Percentiles rank a stretch among this genome's conserved stretches.
Evolutionary conservation across 1,140 invertebrate genomes (phyloP).

Genomic region (Lasaia peninsularis): DNA sequence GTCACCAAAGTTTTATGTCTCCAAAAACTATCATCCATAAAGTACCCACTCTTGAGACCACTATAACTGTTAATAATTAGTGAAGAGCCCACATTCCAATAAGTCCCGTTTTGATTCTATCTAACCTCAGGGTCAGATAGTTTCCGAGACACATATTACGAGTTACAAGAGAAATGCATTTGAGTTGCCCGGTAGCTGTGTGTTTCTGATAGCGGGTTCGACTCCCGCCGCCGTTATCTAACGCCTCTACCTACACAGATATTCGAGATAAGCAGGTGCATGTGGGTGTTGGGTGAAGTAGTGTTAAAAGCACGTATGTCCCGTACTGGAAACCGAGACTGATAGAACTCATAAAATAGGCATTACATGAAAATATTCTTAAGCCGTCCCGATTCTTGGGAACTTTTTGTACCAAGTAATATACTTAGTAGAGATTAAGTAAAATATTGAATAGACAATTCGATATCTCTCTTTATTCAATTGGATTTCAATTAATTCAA

Average conservation of each 20-base stretch:
- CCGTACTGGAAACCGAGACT: neutral
- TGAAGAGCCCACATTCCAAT: slow-evolving; percentile 34
- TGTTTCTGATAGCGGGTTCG: slow-evolving; percentile 44
- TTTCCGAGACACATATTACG: slow-evolving; percentile 47
- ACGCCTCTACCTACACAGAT: slow-evolving; percentile 40
- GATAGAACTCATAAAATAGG: neutral
- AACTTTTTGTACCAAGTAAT: too few relatives aligned
- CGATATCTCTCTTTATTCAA: too few relatives aligned
- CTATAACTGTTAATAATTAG: slow-evolving; percentile 28
- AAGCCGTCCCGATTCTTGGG: too few relatives aligned
- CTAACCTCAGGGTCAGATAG: slow-evolving; percentile 39
- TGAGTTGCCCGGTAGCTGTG: slow-evolving; percentile 48
- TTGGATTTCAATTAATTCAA: too few relatives aligned
- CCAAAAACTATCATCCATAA: slow-evolving; percentile 22
- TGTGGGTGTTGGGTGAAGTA: slow-evolving; percentile 14
- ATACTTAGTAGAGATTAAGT: too few relatives aligned
- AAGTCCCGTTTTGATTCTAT: slow-evolving; percentile 34
- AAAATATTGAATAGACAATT: too few relatives aligned
- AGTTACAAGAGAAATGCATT: slow-evolving; percentile 65
- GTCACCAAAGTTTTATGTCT: slow-evolving; percentile 18
- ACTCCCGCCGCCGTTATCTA: slow-evolving; percentile 37
- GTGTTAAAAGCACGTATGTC: slow-evolving; percentile 24
- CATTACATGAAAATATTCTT: neutral
- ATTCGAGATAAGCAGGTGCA: slow-evolving; percentile 49
- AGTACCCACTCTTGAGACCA: slow-evolving; percentile 14